A percentile compares a stretch with the other conserved stretches of the same genome.
phyloP scores from a whole-genome alignment of 2,113 vertebrate species.

The Cyphomyrus plagiostoma region DNA sequence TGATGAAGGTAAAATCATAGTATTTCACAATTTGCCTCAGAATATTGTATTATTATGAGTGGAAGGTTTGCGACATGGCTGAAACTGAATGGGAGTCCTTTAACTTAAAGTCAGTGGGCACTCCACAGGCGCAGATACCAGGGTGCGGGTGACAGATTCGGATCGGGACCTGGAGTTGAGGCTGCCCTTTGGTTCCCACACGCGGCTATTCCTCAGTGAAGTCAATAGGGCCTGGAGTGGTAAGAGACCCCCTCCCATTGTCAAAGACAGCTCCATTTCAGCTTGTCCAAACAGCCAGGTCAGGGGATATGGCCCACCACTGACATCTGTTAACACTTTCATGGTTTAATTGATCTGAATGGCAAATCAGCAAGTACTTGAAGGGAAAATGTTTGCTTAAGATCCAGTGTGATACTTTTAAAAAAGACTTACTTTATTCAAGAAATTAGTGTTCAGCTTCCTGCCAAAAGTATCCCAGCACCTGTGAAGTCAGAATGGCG shows the following conservation, averaged over 20 bases:
- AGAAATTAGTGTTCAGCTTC: neutral
- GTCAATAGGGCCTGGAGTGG: conserved; percentile 69
- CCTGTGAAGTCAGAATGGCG: neutral
- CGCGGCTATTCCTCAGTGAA: conserved; percentile 73
- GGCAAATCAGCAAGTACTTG: neutral
- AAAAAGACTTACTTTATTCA: neutral
- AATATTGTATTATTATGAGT: neutral
- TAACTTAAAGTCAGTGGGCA: neutral
- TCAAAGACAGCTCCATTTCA: neutral
- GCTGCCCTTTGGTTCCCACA: conserved; percentile 86
- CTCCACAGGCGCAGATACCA: conserved; percentile 76
- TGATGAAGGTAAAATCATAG: neutral
- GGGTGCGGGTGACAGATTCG: conserved; percentile 58
- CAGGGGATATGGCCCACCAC: neutral
- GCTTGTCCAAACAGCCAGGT: neutral
- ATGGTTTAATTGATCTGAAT: neutral
- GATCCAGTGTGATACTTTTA: neutral
- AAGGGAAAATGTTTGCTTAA: neutral
- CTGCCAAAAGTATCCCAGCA: neutral
- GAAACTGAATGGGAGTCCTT: neutral
- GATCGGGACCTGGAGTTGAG: conserved; percentile 57
- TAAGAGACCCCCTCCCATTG: conserved; percentile 42
- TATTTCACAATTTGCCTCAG: neutral
- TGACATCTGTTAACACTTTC: neutral
- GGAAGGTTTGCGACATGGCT: neutral